Evolutionary conservation across 2,113 vertebrate species (phyloP), one percentile per base, ranked within the genome.

Genomic region (Aramus guarauna): DNA sequence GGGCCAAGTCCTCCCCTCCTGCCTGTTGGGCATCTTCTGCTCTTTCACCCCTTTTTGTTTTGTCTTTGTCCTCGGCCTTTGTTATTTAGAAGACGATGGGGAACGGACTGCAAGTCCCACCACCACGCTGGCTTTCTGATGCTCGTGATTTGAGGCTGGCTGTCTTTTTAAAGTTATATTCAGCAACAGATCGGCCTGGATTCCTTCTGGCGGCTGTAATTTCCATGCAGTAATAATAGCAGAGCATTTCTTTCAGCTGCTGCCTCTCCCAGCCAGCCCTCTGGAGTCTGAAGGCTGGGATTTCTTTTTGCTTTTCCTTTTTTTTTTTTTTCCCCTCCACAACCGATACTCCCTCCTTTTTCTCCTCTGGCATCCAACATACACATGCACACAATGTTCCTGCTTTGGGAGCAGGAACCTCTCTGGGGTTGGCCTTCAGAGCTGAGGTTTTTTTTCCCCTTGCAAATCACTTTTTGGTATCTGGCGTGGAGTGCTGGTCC

Each of bases 151-250:
- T 86, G 67, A 69, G 63, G 34, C 80, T 68, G 56, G 32, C 92
- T 94, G 82, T 82, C 92, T 96, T 88, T 92, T 95, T 78, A 84
- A 86, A 96, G 76, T 92, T 95, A 77, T 69, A 83, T 92, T 95
- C 92, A 96, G 94, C 89, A 93, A 81, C 84, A 69, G 52, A 62
- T 94, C 80, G 11, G 83, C 90, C 92, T 90, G 88, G 85, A 95
- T 96, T 96, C 90, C 67, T 97, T 80, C 74, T 94, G 88, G 77
- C 43, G 9, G 79, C 94, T 92, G 94, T 92, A 94, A 81, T 97
- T 97, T 97, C 97, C 92, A 95, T 92, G 94, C 90, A 92, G 78
- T 94, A 97, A 96, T 90, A 96, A 80, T 60, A 91, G 90, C 84
- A 92, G 89, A 92, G 60, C 41, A 36, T 90, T 97, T 90, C 56